phyloP scores from a whole-genome alignment of 2,888 invertebrate species.

The Dasypolia templi region DNA sequence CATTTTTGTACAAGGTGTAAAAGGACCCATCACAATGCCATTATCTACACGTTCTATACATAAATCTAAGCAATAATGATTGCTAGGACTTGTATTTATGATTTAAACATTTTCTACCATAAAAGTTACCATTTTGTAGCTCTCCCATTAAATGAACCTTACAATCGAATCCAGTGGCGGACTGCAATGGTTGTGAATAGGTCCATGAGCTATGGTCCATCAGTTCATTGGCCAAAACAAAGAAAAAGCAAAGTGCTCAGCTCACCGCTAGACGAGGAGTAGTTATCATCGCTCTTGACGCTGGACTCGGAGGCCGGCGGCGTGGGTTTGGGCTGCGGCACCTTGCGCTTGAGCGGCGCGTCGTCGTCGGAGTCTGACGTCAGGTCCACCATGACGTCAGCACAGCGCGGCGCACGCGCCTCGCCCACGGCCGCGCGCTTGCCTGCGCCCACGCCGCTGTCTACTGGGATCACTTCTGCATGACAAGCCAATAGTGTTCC shows the following conservation, averaged over 20 bases:
- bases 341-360: constrained; percentile 92
- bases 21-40: too few relatives aligned
- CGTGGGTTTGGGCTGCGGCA: constrained; percentile 81
- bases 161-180: background rate
- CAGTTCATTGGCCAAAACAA: background rate
- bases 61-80: background rate
- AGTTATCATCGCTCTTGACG: constrained; percentile 81
- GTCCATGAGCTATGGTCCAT: background rate
- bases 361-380: constrained; percentile 94
- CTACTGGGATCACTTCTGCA: constrained; percentile 88
- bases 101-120: background rate
- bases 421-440: constrained; percentile 86
- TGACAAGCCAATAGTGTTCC: background rate
- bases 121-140: too few relatives aligned
- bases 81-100: background rate
- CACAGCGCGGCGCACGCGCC: constrained; percentile 72
- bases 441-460: constrained; percentile 71
- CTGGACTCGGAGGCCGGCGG: constrained; percentile 81
- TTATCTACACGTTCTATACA: background rate
- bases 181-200: background rate
- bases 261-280: constrained; percentile 82
- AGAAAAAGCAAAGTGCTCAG: background rate
- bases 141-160: background rate
- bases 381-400: constrained; percentile 91
- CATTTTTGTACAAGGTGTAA: background rate